These are phyloP conservation scores for Nyctalus aviator DNA, from an alignment of 2,797 vertebrate species.

Conservation along the genomic window DNA sequence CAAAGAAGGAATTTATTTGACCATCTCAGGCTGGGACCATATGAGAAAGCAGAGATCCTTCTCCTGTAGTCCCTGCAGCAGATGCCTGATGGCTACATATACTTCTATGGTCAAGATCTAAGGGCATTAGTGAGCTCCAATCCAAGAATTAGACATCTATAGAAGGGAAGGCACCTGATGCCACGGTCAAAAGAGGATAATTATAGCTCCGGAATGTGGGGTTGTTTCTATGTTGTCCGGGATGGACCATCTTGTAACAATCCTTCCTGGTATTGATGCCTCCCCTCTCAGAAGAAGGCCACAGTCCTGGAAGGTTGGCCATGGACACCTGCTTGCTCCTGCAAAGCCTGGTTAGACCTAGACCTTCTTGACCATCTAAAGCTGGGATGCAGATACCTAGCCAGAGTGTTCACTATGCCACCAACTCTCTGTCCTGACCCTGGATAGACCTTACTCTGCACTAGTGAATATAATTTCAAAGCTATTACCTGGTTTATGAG, in stretches of 20 bases:
- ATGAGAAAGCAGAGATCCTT: background rate
- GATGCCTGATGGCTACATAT: background rate
- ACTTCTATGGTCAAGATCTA: background rate
- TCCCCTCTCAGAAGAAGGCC: background rate
- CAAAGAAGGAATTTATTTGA: background rate
- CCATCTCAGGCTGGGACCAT: accelerated
- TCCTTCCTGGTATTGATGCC: background rate
- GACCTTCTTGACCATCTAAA: background rate
- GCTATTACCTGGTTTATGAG: background rate
- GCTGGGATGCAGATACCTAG: background rate
- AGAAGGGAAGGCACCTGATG: background rate
- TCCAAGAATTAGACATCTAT: background rate
- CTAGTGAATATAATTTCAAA: background rate
- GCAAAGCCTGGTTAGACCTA: background rate
- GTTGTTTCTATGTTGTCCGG: background rate
- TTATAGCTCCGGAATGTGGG: background rate
- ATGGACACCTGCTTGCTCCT: background rate
- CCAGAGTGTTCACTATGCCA: background rate
- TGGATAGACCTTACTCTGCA: background rate
- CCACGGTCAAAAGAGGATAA: background rate
- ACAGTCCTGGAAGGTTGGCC: background rate
- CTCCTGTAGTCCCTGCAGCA: background rate
- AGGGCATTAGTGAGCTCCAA: background rate
- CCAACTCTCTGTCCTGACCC: background rate
- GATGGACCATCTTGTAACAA: background rate